Evolutionary conservation across 23 tunicate genomes (phyloP).

Genomic region (Trididemnum miniatum): DNA sequence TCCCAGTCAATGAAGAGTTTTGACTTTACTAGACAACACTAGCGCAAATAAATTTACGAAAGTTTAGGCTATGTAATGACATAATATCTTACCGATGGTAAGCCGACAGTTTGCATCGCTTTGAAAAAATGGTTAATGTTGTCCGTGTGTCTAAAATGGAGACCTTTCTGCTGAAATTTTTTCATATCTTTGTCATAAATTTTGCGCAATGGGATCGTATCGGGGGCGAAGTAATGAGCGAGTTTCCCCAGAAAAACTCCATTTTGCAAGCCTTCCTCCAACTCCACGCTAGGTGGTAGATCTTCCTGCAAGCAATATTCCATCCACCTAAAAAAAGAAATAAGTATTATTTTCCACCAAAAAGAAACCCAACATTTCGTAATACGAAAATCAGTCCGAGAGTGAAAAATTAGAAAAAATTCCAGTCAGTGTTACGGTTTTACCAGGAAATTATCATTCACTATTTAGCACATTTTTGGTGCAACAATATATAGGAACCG

Average conservation of each 20-base stretch:
- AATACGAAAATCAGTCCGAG: no score
- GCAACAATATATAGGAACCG: no score
- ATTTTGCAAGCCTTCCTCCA: slow-evolving; percentile 92
- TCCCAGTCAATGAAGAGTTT: no score
- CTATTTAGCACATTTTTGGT: no score
- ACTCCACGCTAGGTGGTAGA: slow-evolving; percentile 82
- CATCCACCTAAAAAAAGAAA: slow-evolving; percentile 93
- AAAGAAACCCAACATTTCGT: no score
- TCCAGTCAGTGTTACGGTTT: no score
- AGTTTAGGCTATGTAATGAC: no score
- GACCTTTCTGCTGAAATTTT: slow-evolving; percentile 86
- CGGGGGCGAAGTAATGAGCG: slow-evolving; percentile 83
- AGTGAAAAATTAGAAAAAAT: no score
- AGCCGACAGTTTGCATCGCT: slow-evolving; percentile 87
- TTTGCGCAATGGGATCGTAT: slow-evolving; percentile 63
- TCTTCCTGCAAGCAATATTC: slow-evolving; percentile 88
- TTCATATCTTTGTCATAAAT: slow-evolving; percentile 95
- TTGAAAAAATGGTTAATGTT: slow-evolving; percentile 88
- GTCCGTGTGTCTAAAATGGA: slow-evolving; percentile 98
- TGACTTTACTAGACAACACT: no score
- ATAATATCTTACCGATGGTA: slow-evolving; percentile 73
- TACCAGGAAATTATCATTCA: no score
- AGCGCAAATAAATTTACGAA: no score
- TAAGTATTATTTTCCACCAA: no score
- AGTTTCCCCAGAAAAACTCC: slow-evolving; percentile 95